Evolutionary conservation across 2,888 invertebrate genomes (phyloP).

Genomic region (Syrista parreyssii): DNA sequence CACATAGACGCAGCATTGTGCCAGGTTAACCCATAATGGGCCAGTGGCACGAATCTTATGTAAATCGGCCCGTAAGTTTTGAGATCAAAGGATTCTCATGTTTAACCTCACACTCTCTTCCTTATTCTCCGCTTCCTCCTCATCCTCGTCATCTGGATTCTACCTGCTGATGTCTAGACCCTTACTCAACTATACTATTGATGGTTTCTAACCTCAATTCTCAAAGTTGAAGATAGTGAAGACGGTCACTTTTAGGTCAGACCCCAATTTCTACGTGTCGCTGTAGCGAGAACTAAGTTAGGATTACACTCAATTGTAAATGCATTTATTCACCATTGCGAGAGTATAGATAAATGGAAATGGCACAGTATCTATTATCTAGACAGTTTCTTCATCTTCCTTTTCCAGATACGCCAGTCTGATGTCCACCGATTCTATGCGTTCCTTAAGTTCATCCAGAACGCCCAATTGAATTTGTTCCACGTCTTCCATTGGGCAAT

Average conservation of each 20-base stretch:
- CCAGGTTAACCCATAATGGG: constrained; percentile 38
- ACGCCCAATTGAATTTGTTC: constrained; percentile 81
- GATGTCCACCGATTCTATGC: constrained; percentile 47
- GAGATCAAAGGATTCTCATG: not conserved
- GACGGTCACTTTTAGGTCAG: not conserved
- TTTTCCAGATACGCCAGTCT: constrained; percentile 48
- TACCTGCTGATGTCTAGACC: not conserved
- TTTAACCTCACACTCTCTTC: not conserved
- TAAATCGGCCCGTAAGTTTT: constrained; percentile 35
- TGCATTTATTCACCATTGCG: not conserved
- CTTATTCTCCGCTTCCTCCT: not conserved
- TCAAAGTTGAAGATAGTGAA: not conserved
- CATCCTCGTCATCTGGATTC: not conserved
- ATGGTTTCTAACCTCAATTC: not conserved
- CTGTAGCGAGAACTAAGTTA: not conserved
- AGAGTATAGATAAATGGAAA: not conserved
- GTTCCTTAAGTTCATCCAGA: constrained; percentile 68
- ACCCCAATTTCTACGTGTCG: not conserved
- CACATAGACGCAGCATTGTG: constrained; percentile 41
- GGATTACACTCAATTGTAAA: not conserved
- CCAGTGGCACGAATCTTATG: constrained; percentile 52
- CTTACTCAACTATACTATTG: not conserved
- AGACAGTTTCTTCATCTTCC: constrained; percentile 15
- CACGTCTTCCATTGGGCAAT: constrained; percentile 87
- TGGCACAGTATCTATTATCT: not conserved